Evolutionary conservation across 2,888 invertebrate species (phyloP).

Genomic region (Meiosimyza decipiens): DNA sequence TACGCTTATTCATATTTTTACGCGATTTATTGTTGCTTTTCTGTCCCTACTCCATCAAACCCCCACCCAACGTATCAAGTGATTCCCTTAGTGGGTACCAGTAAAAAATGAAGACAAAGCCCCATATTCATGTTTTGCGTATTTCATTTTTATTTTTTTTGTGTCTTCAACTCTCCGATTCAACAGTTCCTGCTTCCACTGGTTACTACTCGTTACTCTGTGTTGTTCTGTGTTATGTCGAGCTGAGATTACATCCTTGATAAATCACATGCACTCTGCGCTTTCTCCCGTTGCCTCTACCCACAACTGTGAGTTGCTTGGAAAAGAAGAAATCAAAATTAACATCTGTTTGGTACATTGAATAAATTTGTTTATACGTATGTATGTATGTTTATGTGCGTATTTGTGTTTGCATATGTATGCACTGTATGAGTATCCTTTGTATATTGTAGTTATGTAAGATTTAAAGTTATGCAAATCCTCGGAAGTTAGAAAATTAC

Average conservation of each 20-base stretch:
- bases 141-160: background rate
- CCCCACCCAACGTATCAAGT: too few species aligned
- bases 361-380: background rate
- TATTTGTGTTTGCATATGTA: background rate
- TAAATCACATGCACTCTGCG: slow-evolving; percentile 10
- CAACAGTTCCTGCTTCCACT: slow-evolving; percentile 11
- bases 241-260: slow-evolving; percentile 25
- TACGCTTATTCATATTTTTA: slow-evolving; percentile 15
- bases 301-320: background rate
- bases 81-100: too few species aligned
- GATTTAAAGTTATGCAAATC: slow-evolving; percentile 1
- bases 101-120: too few species aligned
- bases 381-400: too few species aligned
- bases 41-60: background rate
- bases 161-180: background rate
- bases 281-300: background rate
- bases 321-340: slow-evolving; percentile 15
- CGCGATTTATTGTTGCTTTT: slow-evolving; percentile 12
- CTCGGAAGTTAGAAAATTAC: background rate
- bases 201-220: background rate
- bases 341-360: slow-evolving; percentile 20
- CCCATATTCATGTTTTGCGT: too few species aligned
- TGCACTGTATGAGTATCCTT: background rate
- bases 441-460: background rate
- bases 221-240: slow-evolving; percentile 1